Evolutionary conservation across 2,888 invertebrate genomes (phyloP), one percentile per base, ranked within the genome.

Genomic region (Clivina fossor): DNA sequence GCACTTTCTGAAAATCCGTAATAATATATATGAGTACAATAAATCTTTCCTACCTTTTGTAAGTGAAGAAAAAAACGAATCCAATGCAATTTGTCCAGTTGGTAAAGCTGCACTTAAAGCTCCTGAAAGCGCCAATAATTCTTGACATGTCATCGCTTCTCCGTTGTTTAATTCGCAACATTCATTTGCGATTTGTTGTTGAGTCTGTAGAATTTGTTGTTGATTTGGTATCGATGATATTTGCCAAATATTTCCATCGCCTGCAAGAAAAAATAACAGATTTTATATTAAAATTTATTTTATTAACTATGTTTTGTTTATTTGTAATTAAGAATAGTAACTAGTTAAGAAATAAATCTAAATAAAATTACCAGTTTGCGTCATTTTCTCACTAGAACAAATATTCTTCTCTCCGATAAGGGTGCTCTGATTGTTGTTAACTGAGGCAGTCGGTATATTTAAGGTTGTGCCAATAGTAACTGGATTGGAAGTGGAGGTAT

Each of bases 31-130:
- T n/a, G n/a, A n/a, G n/a, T n/a, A n/a, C n/a, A n/a, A n/a, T n/a
- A n/a, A n/a, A n/a, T n/a, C n/a, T n/a, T n/a, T 47, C 51, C 3
- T 84, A 62, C 87, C 88, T 69, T 88, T 89, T 7, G 87, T 86
- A 40, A 90, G 76, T 43, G 89, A 88, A 67, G 85, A 85, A 67
- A 91, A 86, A 73, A 91, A 89, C 0, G 89, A 86, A 69, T 91
- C 90, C 44, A 91, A 74, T 9, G 90, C 88, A 35, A 88, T 83
- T 71, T 90, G 90, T 15, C 91, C 90, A 3, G 93, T 93, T 2
- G 93, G 93, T 59, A 93, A 74, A 0, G 93, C 92, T 0, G 94
- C 94, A 59, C 93, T 92, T 50, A 95, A 81, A 0, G 93, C 93
- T 7, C 95, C 94, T 43, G 90, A 90, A 49, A 95, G 79, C n/a